Conservation (phyloP, 2,888 invertebrate genomes). For the Melanostoma scalare region DNA sequence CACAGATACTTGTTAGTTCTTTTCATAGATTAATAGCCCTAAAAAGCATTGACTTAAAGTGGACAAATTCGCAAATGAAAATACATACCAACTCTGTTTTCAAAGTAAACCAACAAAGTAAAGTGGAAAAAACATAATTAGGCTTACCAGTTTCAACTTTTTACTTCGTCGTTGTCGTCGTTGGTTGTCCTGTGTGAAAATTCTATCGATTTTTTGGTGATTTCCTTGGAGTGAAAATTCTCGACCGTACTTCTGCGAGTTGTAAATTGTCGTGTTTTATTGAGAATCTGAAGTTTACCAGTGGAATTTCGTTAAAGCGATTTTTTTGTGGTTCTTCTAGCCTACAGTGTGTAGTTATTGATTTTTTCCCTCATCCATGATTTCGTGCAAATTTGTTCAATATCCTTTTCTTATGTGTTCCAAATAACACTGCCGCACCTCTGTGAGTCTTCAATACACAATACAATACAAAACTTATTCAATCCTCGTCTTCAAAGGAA, state of each 20-base stretch:
- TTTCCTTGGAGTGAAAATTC: conserved; percentile 45
- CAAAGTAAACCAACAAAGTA: neutral
- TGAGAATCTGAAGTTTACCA: conserved; percentile 18
- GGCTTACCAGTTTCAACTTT: conserved; percentile 9
- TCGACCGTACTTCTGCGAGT: conserved; percentile 18
- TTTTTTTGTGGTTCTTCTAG: neutral
- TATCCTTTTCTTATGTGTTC: neutral
- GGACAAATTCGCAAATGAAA: too few species aligned
- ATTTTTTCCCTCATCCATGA: conserved; percentile 32
- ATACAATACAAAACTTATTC: neutral
- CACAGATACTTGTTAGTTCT: neutral
- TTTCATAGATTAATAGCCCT: too few species aligned
- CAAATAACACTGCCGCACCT: conserved; percentile 4
- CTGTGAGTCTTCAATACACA: neutral
- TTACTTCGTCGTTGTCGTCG: neutral
- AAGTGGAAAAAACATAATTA: neutral
- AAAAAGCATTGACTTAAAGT: too few species aligned
- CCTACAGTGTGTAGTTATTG: conserved; percentile 15
- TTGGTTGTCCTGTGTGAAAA: conserved; percentile 53
- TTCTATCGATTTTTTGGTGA: conserved; percentile 61
- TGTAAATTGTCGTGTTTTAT: conserved; percentile 36
- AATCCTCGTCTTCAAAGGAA: neutral
- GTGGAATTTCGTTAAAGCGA: conserved; percentile 9
- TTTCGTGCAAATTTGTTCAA: neutral
- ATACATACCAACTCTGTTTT: neutral